Percentiles rank a stretch among this genome's conserved stretches.
phyloP scores from a whole-genome alignment of 2,888 invertebrate genomes.

The Cheilosia vulpina region DNA sequence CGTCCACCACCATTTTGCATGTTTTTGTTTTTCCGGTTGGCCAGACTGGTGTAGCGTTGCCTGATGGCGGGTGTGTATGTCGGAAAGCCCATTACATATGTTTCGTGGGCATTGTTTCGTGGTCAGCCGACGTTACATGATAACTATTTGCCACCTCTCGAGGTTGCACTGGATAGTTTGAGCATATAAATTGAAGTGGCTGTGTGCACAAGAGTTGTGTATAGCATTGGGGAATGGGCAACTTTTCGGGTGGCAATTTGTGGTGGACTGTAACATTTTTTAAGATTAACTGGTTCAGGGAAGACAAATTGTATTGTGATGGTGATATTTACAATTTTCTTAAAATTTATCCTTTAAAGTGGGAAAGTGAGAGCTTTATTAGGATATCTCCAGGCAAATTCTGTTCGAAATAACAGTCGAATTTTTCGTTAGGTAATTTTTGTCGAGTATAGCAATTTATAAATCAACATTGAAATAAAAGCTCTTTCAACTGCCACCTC shows the following conservation, averaged over 20 bases:
- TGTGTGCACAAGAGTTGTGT: not conserved
- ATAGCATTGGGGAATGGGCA: too few species aligned
- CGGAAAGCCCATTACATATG: slow-evolving; percentile 68
- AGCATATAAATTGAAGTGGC: slow-evolving; percentile 45
- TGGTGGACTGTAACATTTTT: not conserved
- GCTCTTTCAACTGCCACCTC: too few species aligned
- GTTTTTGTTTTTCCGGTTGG: slow-evolving; percentile 55
- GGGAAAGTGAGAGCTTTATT: too few species aligned
- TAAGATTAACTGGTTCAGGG: not conserved
- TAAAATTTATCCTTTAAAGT: too few species aligned
- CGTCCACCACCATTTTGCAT: slow-evolving; percentile 6
- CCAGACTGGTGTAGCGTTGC: slow-evolving; percentile 10
- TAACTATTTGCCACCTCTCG: slow-evolving; percentile 72
- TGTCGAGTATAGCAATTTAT: too few species aligned
- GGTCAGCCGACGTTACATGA: slow-evolving; percentile 67
- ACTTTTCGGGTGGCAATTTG: not conserved
- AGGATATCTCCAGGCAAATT: too few species aligned
- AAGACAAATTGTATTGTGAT: too few species aligned
- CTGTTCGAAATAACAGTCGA: too few species aligned
- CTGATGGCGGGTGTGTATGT: slow-evolving; percentile 52
- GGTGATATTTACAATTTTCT: too few species aligned
- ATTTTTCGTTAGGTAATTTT: too few species aligned
- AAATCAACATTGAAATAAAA: too few species aligned
- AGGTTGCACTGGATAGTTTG: slow-evolving; percentile 55
- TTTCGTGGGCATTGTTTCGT: slow-evolving; percentile 74